A percentile compares a stretch with the other conserved stretches of the same genome.
These are phyloP conservation scores for Gallinago undulata DNA, from an alignment of 2,113 vertebrate species.

Conservation along the genomic window DNA sequence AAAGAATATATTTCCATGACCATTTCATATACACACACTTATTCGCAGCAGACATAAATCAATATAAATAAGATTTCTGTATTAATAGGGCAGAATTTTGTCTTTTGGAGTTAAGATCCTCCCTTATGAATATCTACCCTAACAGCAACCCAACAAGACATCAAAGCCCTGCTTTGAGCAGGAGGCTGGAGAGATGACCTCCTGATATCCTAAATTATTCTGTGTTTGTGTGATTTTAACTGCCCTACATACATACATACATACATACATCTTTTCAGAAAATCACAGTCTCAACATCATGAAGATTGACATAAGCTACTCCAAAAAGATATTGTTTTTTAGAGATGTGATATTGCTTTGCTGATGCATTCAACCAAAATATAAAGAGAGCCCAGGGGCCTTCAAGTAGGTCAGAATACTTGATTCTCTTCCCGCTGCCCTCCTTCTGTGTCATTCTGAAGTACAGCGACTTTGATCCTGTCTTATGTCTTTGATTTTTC, in stretches of 20 bases:
- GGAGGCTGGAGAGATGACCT: not conserved
- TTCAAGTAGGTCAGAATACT: conserved; percentile 55
- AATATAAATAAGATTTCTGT: not conserved
- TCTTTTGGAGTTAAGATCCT: not conserved
- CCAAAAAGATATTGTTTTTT: not conserved
- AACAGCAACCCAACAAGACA: not conserved
- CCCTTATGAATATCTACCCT: not conserved
- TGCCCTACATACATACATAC: not conserved
- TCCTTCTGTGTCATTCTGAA: conserved; percentile 30
- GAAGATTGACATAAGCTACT: not conserved
- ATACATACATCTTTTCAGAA: not conserved
- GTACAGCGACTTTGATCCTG: conserved; percentile 31
- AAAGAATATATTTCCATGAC: not conserved
- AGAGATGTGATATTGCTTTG: not conserved
- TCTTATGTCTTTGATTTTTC: conserved; percentile 41
- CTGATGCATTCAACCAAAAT: not conserved
- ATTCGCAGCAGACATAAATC: not conserved
- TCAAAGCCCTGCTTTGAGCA: not conserved
- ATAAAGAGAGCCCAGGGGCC: conserved; percentile 1
- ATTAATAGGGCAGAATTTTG: not conserved
- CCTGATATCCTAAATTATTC: not conserved
- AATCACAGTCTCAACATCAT: not conserved
- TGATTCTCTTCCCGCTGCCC: not conserved
- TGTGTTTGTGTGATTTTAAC: not conserved
- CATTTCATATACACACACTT: not conserved